These are phyloP conservation scores for Drosophila pseudotalamancana DNA, from an alignment of 2,888 invertebrate genomes.

Conservation along the genomic window DNA sequence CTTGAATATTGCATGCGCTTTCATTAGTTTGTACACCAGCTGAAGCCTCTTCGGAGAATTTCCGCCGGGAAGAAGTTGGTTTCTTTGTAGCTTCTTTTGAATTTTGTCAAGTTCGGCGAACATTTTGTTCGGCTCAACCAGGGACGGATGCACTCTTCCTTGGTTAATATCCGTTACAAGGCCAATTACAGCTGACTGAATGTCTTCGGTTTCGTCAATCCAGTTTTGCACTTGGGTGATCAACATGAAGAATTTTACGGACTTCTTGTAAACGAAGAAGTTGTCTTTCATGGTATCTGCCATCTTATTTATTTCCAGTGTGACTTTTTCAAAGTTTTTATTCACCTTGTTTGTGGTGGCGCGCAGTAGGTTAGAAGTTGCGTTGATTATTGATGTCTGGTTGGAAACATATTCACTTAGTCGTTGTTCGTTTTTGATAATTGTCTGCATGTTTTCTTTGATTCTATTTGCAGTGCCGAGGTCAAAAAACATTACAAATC, in stretches of 20 bases:
- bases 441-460: no score
- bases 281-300: neutral
- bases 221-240: conserved; percentile 1
- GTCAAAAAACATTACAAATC: no score
- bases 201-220: neutral
- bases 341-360: neutral
- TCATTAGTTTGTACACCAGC: neutral
- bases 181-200: neutral
- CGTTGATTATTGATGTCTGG: neutral
- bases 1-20: neutral
- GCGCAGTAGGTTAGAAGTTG: neutral
- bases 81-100: no score
- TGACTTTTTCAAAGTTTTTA: conserved; percentile 6
- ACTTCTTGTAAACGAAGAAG: conserved; percentile 1
- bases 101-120: no score
- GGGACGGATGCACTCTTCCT: neutral
- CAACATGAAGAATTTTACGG: conserved; percentile 4
- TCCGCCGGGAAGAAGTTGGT: no score
- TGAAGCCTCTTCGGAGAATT: no score
- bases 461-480: no score
- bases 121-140: neutral
- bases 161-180: conserved; percentile 1
- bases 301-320: conserved; percentile 1
- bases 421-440: neutral
- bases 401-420: neutral